These are phyloP conservation scores for Andrena hattorfiana DNA, from an alignment of 2,888 invertebrate genomes.

Conservation along the genomic window DNA sequence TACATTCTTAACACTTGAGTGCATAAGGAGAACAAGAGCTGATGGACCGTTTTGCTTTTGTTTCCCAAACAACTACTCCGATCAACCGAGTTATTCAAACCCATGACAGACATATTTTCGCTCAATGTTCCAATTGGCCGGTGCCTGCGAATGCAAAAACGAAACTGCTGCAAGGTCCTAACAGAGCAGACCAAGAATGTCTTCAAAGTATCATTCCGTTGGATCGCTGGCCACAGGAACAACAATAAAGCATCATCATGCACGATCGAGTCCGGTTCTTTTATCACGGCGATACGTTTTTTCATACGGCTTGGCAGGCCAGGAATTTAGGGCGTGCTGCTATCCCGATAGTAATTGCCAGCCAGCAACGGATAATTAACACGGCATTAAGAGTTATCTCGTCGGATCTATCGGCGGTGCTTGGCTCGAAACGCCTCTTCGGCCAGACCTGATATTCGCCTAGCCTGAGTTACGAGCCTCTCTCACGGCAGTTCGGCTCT, in stretches of 20 bases:
- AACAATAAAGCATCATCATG: constrained; percentile 26
- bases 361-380: constrained; percentile 75
- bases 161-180: neutral
- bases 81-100: neutral
- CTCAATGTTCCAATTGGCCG: neutral
- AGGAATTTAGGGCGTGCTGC: constrained; percentile 74
- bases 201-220: neutral
- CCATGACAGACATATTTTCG: neutral
- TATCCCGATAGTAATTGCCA: constrained; percentile 70
- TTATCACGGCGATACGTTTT: constrained; percentile 46
- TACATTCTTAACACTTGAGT: neutral
- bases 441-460: constrained; percentile 64
- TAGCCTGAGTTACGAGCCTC: constrained; percentile 70
- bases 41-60: neutral
- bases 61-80: constrained; percentile 1
- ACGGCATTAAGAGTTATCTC: constrained; percentile 74
- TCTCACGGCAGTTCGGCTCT: constrained; percentile 71
- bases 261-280: constrained; percentile 23
- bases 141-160: neutral
- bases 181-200: constrained; percentile 19
- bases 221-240: neutral
- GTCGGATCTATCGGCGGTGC: constrained; percentile 63
- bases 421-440: constrained; percentile 58
- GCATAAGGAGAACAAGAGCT: neutral
- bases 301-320: constrained; percentile 53